These are phyloP conservation scores for Dimorphilus gyrociliatus DNA, from an alignment of 2,888 invertebrate species.

Conservation along the genomic window DNA sequence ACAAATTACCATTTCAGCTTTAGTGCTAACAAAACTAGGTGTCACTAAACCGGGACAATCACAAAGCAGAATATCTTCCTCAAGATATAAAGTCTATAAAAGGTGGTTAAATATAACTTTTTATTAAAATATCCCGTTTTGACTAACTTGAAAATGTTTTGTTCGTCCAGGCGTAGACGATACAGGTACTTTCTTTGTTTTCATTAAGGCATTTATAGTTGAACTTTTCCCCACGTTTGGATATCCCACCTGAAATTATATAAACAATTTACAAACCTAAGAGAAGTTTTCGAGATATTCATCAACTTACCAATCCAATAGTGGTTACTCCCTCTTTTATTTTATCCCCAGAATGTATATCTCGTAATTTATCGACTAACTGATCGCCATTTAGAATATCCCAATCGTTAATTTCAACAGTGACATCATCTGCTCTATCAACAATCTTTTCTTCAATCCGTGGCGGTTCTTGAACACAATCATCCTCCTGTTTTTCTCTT, in stretches of 20 bases:
- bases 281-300: conserved; percentile 1
- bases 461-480: conserved; percentile 1
- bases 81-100: conserved; percentile 60
- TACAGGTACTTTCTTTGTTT: conserved; percentile 61
- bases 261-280: no score
- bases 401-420: not conserved
- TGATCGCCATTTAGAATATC: conserved; percentile 15
- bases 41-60: conserved; percentile 96
- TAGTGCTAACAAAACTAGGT: conserved; percentile 85
- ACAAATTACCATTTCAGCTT: conserved; percentile 81
- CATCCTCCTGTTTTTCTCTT: conserved; percentile 2
- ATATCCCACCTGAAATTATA: conserved; percentile 74
- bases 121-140: not conserved
- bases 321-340: conserved; percentile 45
- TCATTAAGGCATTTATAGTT: conserved; percentile 80
- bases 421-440: not conserved
- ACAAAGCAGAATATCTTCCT: conserved; percentile 64
- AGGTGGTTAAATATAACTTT: not conserved
- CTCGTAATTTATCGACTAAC: conserved; percentile 17
- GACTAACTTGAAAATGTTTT: conserved; percentile 62
- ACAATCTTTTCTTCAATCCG: conserved; percentile 3
- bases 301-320: conserved; percentile 51
- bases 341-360: conserved; percentile 18
- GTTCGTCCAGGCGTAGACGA: conserved; percentile 98
- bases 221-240: conserved; percentile 99